phyloP scores from a whole-genome alignment of 1,140 invertebrate species.

The Drosophila albomicans region DNA sequence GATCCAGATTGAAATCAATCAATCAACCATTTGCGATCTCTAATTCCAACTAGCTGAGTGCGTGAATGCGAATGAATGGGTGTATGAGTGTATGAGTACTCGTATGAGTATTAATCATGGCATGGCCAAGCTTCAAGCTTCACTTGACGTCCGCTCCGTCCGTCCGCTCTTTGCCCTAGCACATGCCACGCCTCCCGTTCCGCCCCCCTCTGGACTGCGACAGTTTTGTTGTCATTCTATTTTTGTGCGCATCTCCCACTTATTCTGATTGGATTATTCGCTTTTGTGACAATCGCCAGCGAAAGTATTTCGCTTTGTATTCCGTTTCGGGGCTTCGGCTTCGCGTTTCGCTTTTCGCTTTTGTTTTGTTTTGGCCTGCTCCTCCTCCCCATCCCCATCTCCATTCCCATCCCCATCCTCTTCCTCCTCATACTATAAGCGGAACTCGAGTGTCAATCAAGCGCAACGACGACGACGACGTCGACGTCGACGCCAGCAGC shows the following conservation, averaged over 20 bases:
- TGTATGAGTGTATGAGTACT: conserved; percentile 1
- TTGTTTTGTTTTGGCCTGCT: conserved; percentile 47
- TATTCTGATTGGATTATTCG: conserved; percentile 52
- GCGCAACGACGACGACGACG: conserved; percentile 32
- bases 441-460: conserved; percentile 42
- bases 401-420: too few species aligned
- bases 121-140: conserved; percentile 40
- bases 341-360: conserved; percentile 18
- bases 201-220: conserved; percentile 6
- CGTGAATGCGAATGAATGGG: neutral
- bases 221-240: conserved; percentile 47
- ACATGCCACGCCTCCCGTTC: neutral
- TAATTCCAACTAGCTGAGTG: neutral
- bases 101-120: conserved; percentile 33
- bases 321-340: conserved; percentile 11
- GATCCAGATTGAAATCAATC: conserved; percentile 28
- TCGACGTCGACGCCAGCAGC: neutral
- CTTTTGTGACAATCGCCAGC: conserved; percentile 31
- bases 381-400: neutral
- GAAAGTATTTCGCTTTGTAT: conserved; percentile 47
- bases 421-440: conserved; percentile 12
- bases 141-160: conserved; percentile 11
- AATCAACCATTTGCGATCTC: conserved; percentile 26
- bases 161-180: neutral
- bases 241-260: conserved; percentile 47